phyloP scores from a whole-genome alignment of 2,888 invertebrate species.

The Andricus quercusramuli region DNA sequence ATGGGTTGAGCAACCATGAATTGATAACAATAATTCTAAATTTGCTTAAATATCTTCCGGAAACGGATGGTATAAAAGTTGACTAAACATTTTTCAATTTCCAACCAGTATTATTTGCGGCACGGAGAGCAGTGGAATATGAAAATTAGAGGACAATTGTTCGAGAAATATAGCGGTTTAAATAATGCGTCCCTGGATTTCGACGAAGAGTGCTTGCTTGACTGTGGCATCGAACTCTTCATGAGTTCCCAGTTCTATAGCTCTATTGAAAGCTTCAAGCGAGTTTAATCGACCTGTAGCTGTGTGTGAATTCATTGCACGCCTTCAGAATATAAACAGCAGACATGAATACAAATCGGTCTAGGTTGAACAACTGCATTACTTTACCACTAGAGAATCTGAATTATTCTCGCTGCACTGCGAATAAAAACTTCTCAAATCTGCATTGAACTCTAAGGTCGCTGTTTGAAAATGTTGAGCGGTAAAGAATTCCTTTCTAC shows the following conservation, averaged over 20 bases:
- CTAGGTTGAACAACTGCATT: slow-evolving; percentile 34
- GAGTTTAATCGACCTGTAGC: slow-evolving; percentile 43
- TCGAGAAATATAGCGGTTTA: background rate
- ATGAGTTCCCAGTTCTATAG: slow-evolving; percentile 40
- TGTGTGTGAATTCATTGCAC: slow-evolving; percentile 43
- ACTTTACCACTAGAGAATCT: slow-evolving; percentile 16
- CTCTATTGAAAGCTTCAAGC: slow-evolving; percentile 23
- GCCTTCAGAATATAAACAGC: slow-evolving; percentile 49
- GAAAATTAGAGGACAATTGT: slow-evolving; percentile 21
- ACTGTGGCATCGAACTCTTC: slow-evolving; percentile 65
- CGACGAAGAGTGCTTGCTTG: slow-evolving; percentile 55
- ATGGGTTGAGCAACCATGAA: no score
- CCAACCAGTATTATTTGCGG: background rate
- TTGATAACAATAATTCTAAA: background rate
- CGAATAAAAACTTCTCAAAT: slow-evolving; percentile 9
- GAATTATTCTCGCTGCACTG: background rate
- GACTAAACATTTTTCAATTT: background rate
- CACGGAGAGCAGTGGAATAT: background rate
- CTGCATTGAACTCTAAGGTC: background rate
- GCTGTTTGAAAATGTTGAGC: background rate
- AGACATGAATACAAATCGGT: slow-evolving; percentile 54
- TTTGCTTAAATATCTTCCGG: background rate
- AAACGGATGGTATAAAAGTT: background rate
- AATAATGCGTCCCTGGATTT: slow-evolving; percentile 10
- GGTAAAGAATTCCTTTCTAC: background rate